Percentiles rank a stretch among this genome's conserved stretches.
Evolutionary conservation across 1,140 invertebrate genomes (phyloP).

Genomic region (Scaptomyza pallida): DNA sequence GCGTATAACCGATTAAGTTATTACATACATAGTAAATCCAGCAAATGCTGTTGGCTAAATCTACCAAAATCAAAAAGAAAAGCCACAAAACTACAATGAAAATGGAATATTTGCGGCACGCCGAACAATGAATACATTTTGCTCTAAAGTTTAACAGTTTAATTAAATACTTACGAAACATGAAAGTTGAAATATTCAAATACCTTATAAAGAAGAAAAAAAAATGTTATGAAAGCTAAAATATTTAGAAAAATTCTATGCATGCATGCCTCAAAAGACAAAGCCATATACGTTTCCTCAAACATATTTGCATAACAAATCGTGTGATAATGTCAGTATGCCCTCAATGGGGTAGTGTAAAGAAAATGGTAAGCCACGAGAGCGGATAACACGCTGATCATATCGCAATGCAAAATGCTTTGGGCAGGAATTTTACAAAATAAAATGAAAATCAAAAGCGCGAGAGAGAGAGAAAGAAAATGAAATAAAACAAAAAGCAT

Average conservation of each 20-base stretch:
- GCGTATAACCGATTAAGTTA: constrained; percentile 40
- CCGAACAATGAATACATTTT: constrained; percentile 10
- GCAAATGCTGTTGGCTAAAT: constrained; percentile 33
- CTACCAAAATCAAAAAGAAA: constrained; percentile 14
- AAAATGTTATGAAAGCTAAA: too few relatives aligned
- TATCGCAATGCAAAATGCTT: constrained; percentile 63
- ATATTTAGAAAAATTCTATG: too few relatives aligned
- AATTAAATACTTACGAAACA: not conserved
- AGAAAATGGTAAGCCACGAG: constrained; percentile 20
- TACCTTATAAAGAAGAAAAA: not conserved
- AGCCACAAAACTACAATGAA: constrained; percentile 21
- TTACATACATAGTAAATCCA: constrained; percentile 19
- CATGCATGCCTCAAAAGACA: too few relatives aligned
- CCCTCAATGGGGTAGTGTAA: constrained; percentile 15
- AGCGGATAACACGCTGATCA: constrained; percentile 60
- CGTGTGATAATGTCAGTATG: not conserved
- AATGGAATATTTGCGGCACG: not conserved
- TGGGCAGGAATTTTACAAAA: constrained; percentile 41
- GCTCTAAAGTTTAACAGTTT: constrained; percentile 1
- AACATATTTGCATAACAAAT: not conserved
- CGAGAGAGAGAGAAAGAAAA: too few relatives aligned
- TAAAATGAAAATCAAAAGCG: constrained; percentile 43
- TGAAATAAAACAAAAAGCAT: constrained; percentile 5
- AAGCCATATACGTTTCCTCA: not conserved
- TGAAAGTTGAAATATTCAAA: constrained; percentile 1